These are phyloP conservation scores for Acanthurus leucopareius DNA, from an alignment of 2,797 vertebrate genomes.

Conservation along the genomic window DNA sequence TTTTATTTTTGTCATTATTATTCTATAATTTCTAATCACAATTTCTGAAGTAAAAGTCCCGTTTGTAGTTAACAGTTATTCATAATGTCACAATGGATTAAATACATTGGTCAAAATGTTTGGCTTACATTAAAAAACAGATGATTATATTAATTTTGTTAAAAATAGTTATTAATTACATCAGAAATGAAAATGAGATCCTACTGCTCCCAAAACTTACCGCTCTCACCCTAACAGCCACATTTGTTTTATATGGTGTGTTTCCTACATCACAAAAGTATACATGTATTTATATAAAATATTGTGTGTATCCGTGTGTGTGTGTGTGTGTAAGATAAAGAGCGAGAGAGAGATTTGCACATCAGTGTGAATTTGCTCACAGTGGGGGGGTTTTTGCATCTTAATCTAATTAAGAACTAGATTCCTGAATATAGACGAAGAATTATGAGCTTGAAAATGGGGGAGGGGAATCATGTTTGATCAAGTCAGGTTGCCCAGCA, in stretches of 20 bases:
- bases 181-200: neutral
- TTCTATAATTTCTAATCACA: neutral
- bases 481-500: slow-evolving; percentile 74
- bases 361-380: slow-evolving; percentile 45
- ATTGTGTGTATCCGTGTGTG: neutral
- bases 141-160: too few species aligned
- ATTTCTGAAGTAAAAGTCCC: neutral
- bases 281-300: neutral
- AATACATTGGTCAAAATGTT: neutral
- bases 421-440: slow-evolving; percentile 74
- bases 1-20: slow-evolving; percentile 5
- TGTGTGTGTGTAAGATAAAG: slow-evolving; percentile 22
- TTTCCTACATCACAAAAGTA: slow-evolving; percentile 5
- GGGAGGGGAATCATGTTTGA: slow-evolving; percentile 64
- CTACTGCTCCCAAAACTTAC: neutral
- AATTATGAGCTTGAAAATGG: slow-evolving; percentile 73
- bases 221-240: neutral
- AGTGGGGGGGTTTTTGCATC: slow-evolving; percentile 57
- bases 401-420: slow-evolving; percentile 79
- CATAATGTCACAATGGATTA: neutral
- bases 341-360: slow-evolving; percentile 1
- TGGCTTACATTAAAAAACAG: slow-evolving; percentile 2
- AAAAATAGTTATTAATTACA: neutral
- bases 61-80: neutral
- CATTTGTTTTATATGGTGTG: slow-evolving; percentile 32